Conservation (phyloP, 2,888 invertebrate species). For the Cheilosia pagana region DNA sequence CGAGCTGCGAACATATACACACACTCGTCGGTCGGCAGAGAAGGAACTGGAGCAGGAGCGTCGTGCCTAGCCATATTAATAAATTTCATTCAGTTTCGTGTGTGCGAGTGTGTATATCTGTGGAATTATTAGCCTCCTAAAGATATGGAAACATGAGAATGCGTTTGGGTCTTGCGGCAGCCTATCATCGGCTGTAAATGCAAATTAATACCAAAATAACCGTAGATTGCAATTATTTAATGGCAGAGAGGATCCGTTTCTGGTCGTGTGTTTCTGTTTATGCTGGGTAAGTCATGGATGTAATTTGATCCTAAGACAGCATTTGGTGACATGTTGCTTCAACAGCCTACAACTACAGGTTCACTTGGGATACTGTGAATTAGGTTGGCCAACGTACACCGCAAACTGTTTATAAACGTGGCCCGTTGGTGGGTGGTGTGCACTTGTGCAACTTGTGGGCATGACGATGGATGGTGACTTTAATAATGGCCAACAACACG, state of each 20-base stretch:
- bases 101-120: constrained; percentile 19
- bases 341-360: constrained; percentile 39
- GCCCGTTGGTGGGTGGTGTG: background rate
- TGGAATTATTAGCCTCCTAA: constrained; percentile 46
- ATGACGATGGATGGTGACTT: constrained; percentile 7
- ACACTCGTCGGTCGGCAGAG: background rate
- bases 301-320: constrained; percentile 45
- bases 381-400: constrained; percentile 10
- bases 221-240: constrained; percentile 64
- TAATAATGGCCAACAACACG: constrained; percentile 23
- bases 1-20: background rate
- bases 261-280: constrained; percentile 1
- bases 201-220: constrained; percentile 67
- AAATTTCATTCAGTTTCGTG: constrained; percentile 54
- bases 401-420: constrained; percentile 16
- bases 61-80: constrained; percentile 47
- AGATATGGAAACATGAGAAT: constrained; percentile 16
- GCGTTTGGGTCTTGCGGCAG: constrained; percentile 26
- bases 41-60: background rate
- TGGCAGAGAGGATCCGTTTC: constrained; percentile 39
- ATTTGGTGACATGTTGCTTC: constrained; percentile 61
- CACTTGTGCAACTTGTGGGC: background rate
- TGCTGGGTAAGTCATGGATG: background rate
- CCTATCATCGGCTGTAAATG: constrained; percentile 59
- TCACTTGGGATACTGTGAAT: constrained; percentile 15